Percentiles rank a stretch among this genome's conserved stretches.
phyloP scores from a whole-genome alignment of 1,140 invertebrate genomes.

The Bradysia coprophila region DNA sequence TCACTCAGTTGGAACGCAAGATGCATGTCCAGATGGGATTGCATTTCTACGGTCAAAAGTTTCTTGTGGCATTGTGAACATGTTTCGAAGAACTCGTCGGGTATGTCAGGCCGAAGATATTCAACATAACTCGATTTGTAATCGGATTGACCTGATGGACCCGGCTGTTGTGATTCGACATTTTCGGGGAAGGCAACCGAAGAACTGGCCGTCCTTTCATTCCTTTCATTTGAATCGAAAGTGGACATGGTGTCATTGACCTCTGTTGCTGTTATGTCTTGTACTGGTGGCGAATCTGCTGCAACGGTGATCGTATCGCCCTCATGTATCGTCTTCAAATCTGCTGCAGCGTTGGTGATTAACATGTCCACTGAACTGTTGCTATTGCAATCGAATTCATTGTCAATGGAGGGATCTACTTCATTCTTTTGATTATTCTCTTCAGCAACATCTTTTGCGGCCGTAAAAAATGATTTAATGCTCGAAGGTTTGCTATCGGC shows the following conservation, averaged over 20 bases:
- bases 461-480: neutral
- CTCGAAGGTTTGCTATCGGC: neutral
- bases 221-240: neutral
- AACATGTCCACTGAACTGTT: no score
- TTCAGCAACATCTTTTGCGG: neutral
- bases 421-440: neutral
- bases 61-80: constrained; percentile 42
- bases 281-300: neutral
- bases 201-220: neutral
- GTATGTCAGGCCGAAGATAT: constrained; percentile 8
- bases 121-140: constrained; percentile 11
- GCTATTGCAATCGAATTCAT: neutral
- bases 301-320: neutral
- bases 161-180: neutral
- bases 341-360: no score
- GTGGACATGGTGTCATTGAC: constrained; percentile 3
- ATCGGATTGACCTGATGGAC: constrained; percentile 1
- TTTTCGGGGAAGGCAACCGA: neutral
- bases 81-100: constrained; percentile 19
- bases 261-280: constrained; percentile 9
- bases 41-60: constrained; percentile 31
- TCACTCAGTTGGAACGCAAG: constrained; percentile 40
- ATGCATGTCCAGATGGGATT: constrained; percentile 51
- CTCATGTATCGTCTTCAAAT: neutral
- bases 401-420: no score